Base-by-base conservation (phyloP, 1,140 invertebrate genomes). In the Pachypsylla venusta region DNA sequence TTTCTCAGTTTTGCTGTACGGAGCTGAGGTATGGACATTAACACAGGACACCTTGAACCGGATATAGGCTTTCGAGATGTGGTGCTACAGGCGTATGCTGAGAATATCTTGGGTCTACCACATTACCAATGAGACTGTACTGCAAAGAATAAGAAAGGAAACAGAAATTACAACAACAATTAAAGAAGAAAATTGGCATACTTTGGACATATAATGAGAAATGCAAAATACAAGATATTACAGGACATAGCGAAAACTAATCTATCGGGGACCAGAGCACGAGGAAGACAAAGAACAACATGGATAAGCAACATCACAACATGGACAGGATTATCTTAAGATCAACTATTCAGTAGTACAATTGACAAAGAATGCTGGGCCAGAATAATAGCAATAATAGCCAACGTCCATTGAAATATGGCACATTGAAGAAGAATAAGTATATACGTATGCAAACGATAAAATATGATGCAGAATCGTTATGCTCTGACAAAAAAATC, bases 1-100 rank as follows among this genome's bases (percentile, higher is more conserved):
- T 22, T 61, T 57, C 3, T 61, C 56, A 48, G 56, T 61, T 19
- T 57, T 60, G 22, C 25, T 60, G 25, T 60, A 61, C 30, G 60
- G 60, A 42, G 55, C 57, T 4, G 60, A 61, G 25, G 35, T 55
- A 13, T 58, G 60, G 56, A 58, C 53, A 16, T n/a, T 61, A 48
- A 61, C 40, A 24, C 35, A 61, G 42, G 39, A 57, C 42, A 61
- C 25, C 25, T 24, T 30, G n/a, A 57, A 48, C 1, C 22, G 30
- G 26, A 30, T 61, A 30, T 25, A 61, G 28, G 42, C 40, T 14
- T 61, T 58, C 57, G 60, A 61, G 35, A 26, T 58, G 40, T 61
- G 60, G 53, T 55, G 28, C 14, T 27, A 53, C 26, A 53, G 58
- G 19, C 40, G 53, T 5, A 55, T 59, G 53, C 12, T 59, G 16